Evolutionary conservation across 2,113 vertebrate species (phyloP).

Genomic region (Nesoenas mayeri): DNA sequence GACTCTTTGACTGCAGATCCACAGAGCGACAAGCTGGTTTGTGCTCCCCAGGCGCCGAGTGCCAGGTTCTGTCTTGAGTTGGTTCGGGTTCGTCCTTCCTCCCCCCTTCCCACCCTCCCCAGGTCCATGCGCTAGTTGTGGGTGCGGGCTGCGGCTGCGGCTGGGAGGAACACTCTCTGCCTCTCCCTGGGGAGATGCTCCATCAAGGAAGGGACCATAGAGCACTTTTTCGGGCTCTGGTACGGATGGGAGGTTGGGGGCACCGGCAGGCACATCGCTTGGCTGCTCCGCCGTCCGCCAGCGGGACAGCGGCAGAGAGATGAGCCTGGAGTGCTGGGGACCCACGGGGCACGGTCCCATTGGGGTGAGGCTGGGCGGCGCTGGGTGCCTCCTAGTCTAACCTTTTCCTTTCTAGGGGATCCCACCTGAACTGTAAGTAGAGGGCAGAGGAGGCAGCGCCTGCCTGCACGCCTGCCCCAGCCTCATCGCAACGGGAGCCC

Average conservation of each 20-base stretch:
- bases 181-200: constrained; percentile 31
- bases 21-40: constrained; percentile 65
- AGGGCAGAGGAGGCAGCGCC: constrained; percentile 59
- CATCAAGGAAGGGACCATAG: not conserved
- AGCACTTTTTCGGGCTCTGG: constrained; percentile 52
- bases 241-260: constrained; percentile 42
- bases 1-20: constrained; percentile 64
- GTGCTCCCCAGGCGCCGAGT: constrained; percentile 62
- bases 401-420: constrained; percentile 58
- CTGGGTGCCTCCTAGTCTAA: constrained; percentile 70
- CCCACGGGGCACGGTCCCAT: not conserved
- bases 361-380: constrained; percentile 63
- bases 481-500: constrained; percentile 54
- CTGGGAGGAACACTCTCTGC: constrained; percentile 72
- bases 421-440: constrained; percentile 73
- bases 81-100: constrained; percentile 62
- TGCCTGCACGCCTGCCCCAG: not conserved
- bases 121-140: constrained; percentile 72
- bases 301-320: not conserved
- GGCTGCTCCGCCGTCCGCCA: not conserved
- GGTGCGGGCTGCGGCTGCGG: constrained; percentile 68
- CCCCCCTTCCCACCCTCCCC: constrained; percentile 42
- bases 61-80: constrained; percentile 64
- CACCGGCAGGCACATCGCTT: not conserved
- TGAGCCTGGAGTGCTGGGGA: not conserved